Evolutionary conservation across 2,797 vertebrate species (phyloP).

Genomic region (Spea hammondii): DNA sequence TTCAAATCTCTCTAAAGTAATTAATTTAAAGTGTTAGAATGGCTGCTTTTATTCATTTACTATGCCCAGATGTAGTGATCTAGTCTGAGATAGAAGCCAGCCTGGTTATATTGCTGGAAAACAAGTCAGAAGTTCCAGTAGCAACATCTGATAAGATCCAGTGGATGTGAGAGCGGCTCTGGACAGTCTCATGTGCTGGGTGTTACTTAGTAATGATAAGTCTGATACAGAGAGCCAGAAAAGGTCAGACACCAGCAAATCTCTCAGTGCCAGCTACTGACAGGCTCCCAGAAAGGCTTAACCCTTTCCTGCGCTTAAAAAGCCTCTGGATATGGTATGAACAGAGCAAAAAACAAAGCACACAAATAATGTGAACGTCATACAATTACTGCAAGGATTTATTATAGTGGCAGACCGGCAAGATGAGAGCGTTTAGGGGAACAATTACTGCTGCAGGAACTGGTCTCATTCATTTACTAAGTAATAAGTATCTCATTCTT

Average conservation of each 20-base stretch:
- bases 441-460: too few relatives aligned
- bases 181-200: constrained; percentile 54
- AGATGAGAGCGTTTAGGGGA: not conserved
- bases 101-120: not conserved
- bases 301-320: not conserved
- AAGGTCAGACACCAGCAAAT: constrained; percentile 63
- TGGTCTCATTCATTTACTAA: too few relatives aligned
- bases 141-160: constrained; percentile 45
- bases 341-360: too few relatives aligned
- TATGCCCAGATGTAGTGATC: too few relatives aligned
- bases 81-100: not conserved
- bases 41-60: too few relatives aligned
- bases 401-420: not conserved
- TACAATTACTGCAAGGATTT: not conserved
- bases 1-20: too few relatives aligned
- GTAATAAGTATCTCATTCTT: too few relatives aligned
- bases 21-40: too few relatives aligned
- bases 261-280: constrained; percentile 52
- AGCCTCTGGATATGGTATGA: too few relatives aligned
- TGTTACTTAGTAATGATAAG: constrained; percentile 45
- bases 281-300: constrained; percentile 5
- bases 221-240: constrained; percentile 50
- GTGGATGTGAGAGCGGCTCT: constrained; percentile 51
- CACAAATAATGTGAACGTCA: too few relatives aligned
- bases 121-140: not conserved